A percentile compares a stretch with the other conserved stretches of the same genome.
Evolutionary conservation across 2,113 vertebrate species (phyloP).

Genomic region (Catagonus wagneri): DNA sequence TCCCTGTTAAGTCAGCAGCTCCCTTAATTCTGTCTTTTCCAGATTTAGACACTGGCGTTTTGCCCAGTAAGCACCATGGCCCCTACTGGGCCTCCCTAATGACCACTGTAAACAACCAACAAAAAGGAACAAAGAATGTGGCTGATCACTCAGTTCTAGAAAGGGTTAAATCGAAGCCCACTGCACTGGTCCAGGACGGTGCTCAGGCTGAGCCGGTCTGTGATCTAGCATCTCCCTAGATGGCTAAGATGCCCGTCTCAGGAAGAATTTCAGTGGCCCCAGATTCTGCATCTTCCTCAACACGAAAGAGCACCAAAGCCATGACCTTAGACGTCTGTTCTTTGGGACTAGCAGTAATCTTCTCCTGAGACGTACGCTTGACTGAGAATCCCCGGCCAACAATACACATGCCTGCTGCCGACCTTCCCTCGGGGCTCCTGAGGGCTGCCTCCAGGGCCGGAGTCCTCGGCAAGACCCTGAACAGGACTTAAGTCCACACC

Average conservation of each 20-base stretch:
- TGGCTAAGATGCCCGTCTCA: no score
- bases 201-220: no score
- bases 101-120: neutral
- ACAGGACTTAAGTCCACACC: neutral
- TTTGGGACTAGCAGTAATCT: neutral
- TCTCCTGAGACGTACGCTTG: neutral
- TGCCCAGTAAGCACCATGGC: neutral
- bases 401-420: neutral
- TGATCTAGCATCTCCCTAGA: neutral
- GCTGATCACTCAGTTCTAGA: neutral
- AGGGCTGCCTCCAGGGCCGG: neutral
- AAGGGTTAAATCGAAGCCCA: no score
- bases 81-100: accelerated
- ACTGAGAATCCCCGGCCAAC: neutral
- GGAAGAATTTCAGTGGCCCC: neutral
- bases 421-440: neutral
- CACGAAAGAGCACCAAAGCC: neutral
- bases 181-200: accelerated
- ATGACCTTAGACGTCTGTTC: neutral
- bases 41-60: neutral
- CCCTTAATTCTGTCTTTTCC: neutral
- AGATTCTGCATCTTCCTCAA: neutral
- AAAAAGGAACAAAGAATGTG: neutral
- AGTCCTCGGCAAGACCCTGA: neutral
- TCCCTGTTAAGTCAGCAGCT: neutral